phyloP scores from a whole-genome alignment of 2,797 vertebrate genomes.

The Nasua narica region DNA sequence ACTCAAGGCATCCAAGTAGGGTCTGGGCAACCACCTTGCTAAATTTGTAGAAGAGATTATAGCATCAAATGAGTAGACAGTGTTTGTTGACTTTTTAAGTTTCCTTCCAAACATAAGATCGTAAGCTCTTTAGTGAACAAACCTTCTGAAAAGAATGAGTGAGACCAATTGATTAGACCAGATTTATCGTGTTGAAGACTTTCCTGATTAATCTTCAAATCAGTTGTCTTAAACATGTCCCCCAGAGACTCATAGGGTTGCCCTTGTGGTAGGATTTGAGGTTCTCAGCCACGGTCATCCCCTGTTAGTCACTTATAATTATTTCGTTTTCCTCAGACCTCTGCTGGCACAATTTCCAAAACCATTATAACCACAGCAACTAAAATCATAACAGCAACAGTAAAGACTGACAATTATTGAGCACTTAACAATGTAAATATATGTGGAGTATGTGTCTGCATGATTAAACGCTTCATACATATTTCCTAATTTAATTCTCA shows the following conservation, averaged over 20 bases:
- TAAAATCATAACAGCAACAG: not conserved
- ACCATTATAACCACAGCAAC: constrained; percentile 26
- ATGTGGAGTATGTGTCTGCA: not conserved
- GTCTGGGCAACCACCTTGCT: not conserved
- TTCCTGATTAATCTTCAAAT: not conserved
- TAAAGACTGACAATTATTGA: not conserved
- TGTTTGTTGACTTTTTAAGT: not conserved
- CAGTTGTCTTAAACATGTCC: not conserved
- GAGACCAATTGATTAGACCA: not conserved
- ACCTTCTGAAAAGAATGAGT: not conserved
- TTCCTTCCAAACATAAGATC: not conserved
- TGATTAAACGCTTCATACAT: not conserved
- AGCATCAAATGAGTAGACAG: not conserved
- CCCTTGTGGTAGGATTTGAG: not conserved
- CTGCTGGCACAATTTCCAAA: not conserved
- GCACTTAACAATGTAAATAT: not conserved
- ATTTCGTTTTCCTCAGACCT: not conserved
- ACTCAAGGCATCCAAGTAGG: not conserved
- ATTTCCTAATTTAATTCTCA: not conserved
- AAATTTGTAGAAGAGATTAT: not conserved
- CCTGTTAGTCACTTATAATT: constrained; percentile 5
- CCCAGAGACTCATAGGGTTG: not conserved
- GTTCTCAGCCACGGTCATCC: not conserved
- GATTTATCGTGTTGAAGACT: not conserved
- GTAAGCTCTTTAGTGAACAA: not conserved